Percentiles rank a stretch among this genome's conserved stretches.
Conservation (phyloP, 2,113 vertebrate genomes). For the Trachemys scripta region DNA sequence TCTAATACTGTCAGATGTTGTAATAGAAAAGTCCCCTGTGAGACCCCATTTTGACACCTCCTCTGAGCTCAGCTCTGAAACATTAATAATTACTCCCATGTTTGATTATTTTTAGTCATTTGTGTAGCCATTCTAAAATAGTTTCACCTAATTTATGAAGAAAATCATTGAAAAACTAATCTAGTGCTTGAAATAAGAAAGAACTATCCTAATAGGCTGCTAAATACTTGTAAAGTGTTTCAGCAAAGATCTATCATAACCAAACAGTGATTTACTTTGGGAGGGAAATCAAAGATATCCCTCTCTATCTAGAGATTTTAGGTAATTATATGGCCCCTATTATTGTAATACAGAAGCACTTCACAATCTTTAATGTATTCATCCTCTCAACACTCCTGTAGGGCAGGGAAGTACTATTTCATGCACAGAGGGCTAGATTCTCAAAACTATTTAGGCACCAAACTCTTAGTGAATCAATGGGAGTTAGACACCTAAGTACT, state of each 20-base stretch:
- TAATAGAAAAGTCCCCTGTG: neutral
- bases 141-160: neutral
- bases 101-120: neutral
- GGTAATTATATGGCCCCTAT: neutral
- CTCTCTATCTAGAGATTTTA: neutral
- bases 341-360: neutral
- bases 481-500: no score
- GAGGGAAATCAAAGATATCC: neutral
- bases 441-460: neutral
- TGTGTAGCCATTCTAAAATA: neutral
- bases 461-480: neutral
- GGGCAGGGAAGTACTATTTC: neutral
- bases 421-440: neutral
- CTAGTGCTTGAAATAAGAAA: neutral
- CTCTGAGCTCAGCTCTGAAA: neutral
- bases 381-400: neutral
- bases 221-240: neutral
- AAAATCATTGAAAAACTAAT: constrained; percentile 14
- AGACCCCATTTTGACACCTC: neutral
- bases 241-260: neutral
- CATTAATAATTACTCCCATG: neutral
- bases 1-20: neutral
- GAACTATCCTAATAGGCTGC: neutral
- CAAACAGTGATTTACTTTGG: neutral
- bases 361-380: neutral